phyloP scores from a whole-genome alignment of 2,797 vertebrate species.

The Mastacembelus armatus region DNA sequence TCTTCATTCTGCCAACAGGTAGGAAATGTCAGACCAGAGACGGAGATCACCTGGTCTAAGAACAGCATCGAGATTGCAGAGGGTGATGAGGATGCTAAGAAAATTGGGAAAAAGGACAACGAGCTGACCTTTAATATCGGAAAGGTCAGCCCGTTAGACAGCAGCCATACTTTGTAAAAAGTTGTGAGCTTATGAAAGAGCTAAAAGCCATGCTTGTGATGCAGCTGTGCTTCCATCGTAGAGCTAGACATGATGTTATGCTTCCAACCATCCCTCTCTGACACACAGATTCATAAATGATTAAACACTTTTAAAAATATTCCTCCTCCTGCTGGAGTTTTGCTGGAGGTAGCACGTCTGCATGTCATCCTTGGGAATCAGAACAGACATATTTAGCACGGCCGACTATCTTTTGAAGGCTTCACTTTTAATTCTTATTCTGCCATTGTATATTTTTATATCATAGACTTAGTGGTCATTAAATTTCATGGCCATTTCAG shows the following conservation, averaged over 20 bases:
- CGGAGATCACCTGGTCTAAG: slow-evolving; percentile 94
- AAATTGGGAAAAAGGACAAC: slow-evolving; percentile 86
- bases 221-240: slow-evolving; percentile 57
- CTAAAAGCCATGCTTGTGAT: slow-evolving; percentile 36
- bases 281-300: slow-evolving; percentile 68
- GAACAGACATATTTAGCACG: not conserved
- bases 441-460: not conserved
- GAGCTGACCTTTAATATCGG: slow-evolving; percentile 94
- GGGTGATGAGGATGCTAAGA: slow-evolving; percentile 91
- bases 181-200: slow-evolving; percentile 47
- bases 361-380: slow-evolving; percentile 2
- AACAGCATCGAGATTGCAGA: slow-evolving; percentile 92
- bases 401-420: not conserved
- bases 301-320: slow-evolving; percentile 43
- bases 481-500: no score
- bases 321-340: slow-evolving; percentile 11
- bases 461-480: not conserved
- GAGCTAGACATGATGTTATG: slow-evolving; percentile 31
- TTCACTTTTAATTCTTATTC: not conserved
- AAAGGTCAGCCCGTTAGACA: slow-evolving; percentile 86
- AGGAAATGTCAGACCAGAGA: slow-evolving; percentile 94
- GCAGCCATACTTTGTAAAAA: slow-evolving; percentile 37
- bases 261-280: slow-evolving; percentile 63
- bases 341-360: slow-evolving; percentile 38
- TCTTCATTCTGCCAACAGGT: slow-evolving; percentile 81